These are phyloP conservation scores for Euzetes globulus DNA, from an alignment of 2,888 invertebrate genomes.

Conservation along the genomic window DNA sequence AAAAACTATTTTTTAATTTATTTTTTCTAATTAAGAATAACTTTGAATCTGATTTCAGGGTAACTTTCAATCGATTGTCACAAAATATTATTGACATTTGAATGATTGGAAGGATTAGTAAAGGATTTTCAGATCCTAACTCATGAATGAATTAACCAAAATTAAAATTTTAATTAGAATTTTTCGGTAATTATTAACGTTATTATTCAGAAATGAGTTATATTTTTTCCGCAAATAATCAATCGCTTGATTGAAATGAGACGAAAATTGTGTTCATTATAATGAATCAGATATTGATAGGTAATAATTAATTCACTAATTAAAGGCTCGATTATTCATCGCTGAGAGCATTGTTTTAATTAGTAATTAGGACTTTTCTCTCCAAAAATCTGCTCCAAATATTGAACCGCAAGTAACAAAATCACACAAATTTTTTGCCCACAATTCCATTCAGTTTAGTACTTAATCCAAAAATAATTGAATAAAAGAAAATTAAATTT, in stretches of 20 bases:
- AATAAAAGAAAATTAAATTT: too few species aligned
- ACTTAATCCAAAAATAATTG: too few species aligned
- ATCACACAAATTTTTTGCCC: too few species aligned
- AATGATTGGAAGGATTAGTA: too few species aligned
- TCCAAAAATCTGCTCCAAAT: background rate
- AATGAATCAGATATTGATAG: constrained; percentile 1
- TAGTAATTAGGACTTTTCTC: background rate
- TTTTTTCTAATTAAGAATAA: too few species aligned
- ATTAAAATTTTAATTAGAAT: background rate
- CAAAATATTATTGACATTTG: too few species aligned
- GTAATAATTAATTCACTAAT: background rate
- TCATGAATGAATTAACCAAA: background rate
- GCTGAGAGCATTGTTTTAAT: background rate
- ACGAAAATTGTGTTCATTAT: background rate
- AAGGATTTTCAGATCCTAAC: too few species aligned
- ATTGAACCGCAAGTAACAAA: background rate
- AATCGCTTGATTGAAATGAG: background rate
- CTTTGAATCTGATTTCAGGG: too few species aligned
- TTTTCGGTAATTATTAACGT: background rate
- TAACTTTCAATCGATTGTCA: too few species aligned
- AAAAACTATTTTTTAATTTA: too few species aligned
- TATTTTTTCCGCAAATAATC: background rate
- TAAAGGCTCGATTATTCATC: background rate
- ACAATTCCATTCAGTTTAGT: too few species aligned
- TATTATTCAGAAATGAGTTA: background rate